These are phyloP conservation scores for Tyrannus savana DNA, from an alignment of 2,113 vertebrate genomes.

Conservation along the genomic window DNA sequence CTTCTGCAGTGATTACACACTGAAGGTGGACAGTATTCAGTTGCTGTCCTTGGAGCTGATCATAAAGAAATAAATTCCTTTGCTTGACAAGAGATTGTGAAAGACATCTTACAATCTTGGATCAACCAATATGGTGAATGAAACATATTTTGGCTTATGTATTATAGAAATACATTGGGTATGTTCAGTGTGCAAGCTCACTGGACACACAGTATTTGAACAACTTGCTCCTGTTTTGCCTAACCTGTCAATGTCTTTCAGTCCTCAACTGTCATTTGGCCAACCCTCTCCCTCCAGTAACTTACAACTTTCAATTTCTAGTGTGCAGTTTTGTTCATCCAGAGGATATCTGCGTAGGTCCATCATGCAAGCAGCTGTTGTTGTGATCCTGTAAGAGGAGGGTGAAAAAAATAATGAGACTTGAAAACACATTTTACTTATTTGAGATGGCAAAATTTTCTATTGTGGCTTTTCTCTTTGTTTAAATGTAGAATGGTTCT, in stretches of 20 bases:
- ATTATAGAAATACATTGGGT: not conserved
- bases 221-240: not conserved
- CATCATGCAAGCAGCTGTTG: slow-evolving; percentile 97
- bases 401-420: not conserved
- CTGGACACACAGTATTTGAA: not conserved
- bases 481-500: not conserved
- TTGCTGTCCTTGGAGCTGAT: not conserved
- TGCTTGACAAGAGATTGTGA: not conserved
- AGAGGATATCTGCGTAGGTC: slow-evolving; percentile 91
- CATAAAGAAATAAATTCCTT: not conserved
- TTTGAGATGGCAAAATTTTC: not conserved
- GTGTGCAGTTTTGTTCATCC: slow-evolving; percentile 93
- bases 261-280: not conserved
- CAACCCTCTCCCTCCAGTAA: slow-evolving; percentile 55
- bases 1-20: not conserved
- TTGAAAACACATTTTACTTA: not conserved
- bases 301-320: slow-evolving; percentile 97
- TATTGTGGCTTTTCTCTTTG: not conserved
- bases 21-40: not conserved
- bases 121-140: not conserved
- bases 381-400: slow-evolving; percentile 83
- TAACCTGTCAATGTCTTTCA: not conserved
- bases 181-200: not conserved
- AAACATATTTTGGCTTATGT: not conserved
- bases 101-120: not conserved